Evolutionary conservation across 1,140 invertebrate species (phyloP), one percentile per base, ranked within the genome.

Genomic region (Oreohelix idahoensis): DNA sequence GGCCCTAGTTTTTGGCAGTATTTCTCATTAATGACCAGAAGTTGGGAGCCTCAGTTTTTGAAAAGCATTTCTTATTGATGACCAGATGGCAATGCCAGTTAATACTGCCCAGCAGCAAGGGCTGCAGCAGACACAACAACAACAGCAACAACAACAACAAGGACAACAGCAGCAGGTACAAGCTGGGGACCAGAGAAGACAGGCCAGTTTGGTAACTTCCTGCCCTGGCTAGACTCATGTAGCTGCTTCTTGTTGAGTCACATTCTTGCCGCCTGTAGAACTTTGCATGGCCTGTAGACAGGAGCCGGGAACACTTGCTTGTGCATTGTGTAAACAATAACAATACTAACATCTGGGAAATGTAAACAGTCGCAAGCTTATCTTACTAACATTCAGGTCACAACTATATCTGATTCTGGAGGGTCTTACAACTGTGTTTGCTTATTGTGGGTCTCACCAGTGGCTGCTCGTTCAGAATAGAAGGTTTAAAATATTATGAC

Each of bases 61-160:
- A n/a, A n/a, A n/a, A 23, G 23, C 53, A 58, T 58, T 82, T 76
- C 79, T 77, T 26, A 23, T 66, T 66, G 63, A 66, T 32, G 35
- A 70, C 36, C 76, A 84, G 36, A 79, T 81, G 49, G 75, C 79
- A 58, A 39, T 79, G 77, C n/a, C 42, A 58, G 45, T 79, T 36
- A 75, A 45, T 38, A 45, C 71, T 77, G 71, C 13, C 29, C 83
- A 86, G 66, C 82, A 85, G 77, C 80, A 81, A 83, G 66, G 66
- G 53, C 76, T 79, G n/a, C 84, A 84, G 71, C 79, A 81, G 69
- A 10, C 32, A 79, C 63, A 70, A 38, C 78, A 85, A 45, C 86
- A 84, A 49, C 84, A 85, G 42, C 84, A 86, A 70, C 86, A 85
- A 39, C 84, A 85, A 69, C 79, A 84, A 17, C 84, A 78, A 26